Evolutionary conservation across 1,140 invertebrate species (phyloP), one percentile per base, ranked within the genome.

Genomic region (Trigoniulus corallinus): DNA sequence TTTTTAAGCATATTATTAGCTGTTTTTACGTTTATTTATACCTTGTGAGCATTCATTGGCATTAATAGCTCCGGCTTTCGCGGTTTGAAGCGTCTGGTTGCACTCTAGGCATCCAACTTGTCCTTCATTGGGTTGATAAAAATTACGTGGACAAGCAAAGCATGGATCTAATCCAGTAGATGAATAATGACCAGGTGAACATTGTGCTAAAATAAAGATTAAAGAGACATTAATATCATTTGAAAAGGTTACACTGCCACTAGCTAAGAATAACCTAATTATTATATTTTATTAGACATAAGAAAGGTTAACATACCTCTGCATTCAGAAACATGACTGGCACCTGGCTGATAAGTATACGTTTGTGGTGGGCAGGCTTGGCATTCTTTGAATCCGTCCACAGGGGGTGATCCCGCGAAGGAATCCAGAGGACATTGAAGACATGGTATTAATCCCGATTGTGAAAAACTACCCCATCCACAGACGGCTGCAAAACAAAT

Each of bases 151-250:
- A 64, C 95, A 99, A 24, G 84, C 76, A 23, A 88, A 85, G 66
- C 95, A 99, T 0, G 93, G 93, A 7, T 92, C 82, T 13, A 98
- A 65, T 10, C 95, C 94, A 12, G 91, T 95, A 37, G 85, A 81
- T 0, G 93, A 97, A 62, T 97, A 97, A 58, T 79, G 79, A 52
- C 95, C 95, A 0, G 88, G 76, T n/a, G 78, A 70, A 69, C 95
- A 99, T 64, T 89, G 88, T 12, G 81, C 72, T 72, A 57, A 64
- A 58, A 55, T 43, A 50, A 40, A 55, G 53, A 42, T 48, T 25
- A 51, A 50, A 46, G 20, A 43, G 13, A 52, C 10, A 39, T 4
- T 25, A 27, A 1, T 49, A 25, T 24, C 40, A 18, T 7, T 23
- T 12, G 7, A 22, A 24, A 34, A 45, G 23, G 2, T 18, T 43